Evolutionary conservation across 2,797 vertebrate species (phyloP).

Genomic region (Chelidonichthys spinosus): DNA sequence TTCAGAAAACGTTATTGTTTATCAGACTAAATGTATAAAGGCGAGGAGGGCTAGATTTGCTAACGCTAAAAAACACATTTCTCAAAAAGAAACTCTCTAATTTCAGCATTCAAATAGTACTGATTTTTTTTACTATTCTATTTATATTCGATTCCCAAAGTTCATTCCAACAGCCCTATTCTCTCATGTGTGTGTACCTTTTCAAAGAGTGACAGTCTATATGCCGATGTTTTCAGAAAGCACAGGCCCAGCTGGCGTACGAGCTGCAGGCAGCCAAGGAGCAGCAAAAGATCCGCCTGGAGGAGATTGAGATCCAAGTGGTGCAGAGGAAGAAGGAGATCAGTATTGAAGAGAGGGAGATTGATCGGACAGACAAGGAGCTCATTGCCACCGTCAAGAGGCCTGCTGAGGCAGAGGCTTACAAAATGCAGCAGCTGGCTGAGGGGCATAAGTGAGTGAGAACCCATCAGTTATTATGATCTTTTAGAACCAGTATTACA

Average conservation of each 20-base stretch:
- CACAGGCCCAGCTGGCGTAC: constrained; percentile 93
- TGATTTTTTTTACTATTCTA: too few relatives aligned
- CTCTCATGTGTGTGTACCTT: not conserved
- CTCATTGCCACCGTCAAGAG: constrained; percentile 88
- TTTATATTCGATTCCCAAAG: too few relatives aligned
- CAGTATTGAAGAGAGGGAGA: constrained; percentile 90
- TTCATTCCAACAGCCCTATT: too few relatives aligned
- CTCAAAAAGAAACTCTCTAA: too few relatives aligned
- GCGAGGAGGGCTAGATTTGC: too few relatives aligned
- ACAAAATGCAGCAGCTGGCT: constrained; percentile 88
- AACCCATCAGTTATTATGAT: not conserved
- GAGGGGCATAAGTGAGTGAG: constrained; percentile 88
- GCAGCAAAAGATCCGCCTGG: constrained; percentile 92
- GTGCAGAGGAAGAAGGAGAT: constrained; percentile 92
- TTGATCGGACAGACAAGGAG: constrained; percentile 87
- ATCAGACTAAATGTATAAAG: too few relatives aligned
- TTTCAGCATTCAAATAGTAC: too few relatives aligned
- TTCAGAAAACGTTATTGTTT: too few relatives aligned
- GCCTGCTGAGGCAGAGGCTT: constrained; percentile 91
- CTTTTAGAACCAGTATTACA: not conserved
- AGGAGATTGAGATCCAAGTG: constrained; percentile 92
- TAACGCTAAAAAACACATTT: too few relatives aligned
- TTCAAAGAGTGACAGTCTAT: not conserved
- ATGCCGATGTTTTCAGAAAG: constrained; percentile 83
- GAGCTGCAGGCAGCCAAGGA: constrained; percentile 95